These are phyloP conservation scores for Pelvicachromis taeniatus DNA, from an alignment of 2,113 vertebrate species.

Conservation along the genomic window DNA sequence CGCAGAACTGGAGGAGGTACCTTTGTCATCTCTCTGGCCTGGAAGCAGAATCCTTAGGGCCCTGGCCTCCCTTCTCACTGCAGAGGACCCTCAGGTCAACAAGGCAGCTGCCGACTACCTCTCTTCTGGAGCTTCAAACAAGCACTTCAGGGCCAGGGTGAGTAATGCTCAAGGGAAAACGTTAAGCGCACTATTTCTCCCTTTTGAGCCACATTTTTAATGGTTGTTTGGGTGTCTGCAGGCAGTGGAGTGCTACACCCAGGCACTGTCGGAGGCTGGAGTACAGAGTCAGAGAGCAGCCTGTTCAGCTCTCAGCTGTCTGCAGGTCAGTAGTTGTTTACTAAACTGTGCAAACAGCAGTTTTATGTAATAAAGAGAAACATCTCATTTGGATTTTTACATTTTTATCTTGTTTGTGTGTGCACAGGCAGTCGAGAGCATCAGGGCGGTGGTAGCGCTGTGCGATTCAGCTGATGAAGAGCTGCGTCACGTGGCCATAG, in stretches of 20 bases:
- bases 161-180: not conserved
- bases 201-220: not conserved
- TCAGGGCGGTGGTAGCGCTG: conserved; percentile 81
- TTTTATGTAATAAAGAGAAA: not conserved
- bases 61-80: conserved; percentile 82
- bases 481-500: conserved; percentile 85
- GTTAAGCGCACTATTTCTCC: not conserved
- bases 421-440: conserved; percentile 86
- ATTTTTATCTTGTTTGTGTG: not conserved
- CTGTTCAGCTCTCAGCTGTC: conserved; percentile 85
- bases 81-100: conserved; percentile 75
- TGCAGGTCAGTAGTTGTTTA: conserved; percentile 77
- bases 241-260: conserved; percentile 89
- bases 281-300: conserved; percentile 84
- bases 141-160: conserved; percentile 88
- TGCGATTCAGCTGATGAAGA: conserved; percentile 90
- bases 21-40: conserved; percentile 74
- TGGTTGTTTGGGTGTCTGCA: conserved; percentile 50
- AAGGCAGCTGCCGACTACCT: conserved; percentile 79
- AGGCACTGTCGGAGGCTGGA: conserved; percentile 83
- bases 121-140: conserved; percentile 73
- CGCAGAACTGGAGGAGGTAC: conserved; percentile 74
- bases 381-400: not conserved
- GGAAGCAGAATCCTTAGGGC: conserved; percentile 77
- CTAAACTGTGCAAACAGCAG: not conserved